These are phyloP conservation scores for Pelodytes ibericus DNA, from an alignment of 2,797 vertebrate species.

Conservation along the genomic window DNA sequence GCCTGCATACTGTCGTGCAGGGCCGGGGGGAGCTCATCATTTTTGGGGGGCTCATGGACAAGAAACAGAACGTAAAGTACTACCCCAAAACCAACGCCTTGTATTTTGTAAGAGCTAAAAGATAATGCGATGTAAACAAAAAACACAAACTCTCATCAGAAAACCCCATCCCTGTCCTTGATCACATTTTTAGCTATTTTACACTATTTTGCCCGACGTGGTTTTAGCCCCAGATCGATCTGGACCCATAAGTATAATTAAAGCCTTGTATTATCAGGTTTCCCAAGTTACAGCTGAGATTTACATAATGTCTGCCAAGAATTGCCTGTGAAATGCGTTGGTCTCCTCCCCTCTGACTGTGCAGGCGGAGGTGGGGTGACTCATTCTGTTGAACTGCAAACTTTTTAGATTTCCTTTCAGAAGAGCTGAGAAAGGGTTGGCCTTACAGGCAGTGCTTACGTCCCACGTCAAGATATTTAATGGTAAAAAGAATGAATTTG, in stretches of 20 bases:
- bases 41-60: slow-evolving; percentile 98
- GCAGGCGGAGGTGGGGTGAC: not conserved
- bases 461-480: not conserved
- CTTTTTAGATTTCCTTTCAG: not conserved
- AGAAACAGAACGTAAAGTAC: slow-evolving; percentile 99
- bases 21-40: slow-evolving; percentile 96
- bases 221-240: slow-evolving; percentile 66
- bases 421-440: not conserved
- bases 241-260: slow-evolving; percentile 7
- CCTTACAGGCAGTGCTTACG: not conserved
- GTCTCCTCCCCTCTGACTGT: too few species aligned
- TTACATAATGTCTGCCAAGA: not conserved
- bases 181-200: slow-evolving; percentile 66
- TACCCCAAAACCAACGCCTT: slow-evolving; percentile 99
- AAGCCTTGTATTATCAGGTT: not conserved
- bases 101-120: slow-evolving; percentile 98
- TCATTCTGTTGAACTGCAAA: not conserved
- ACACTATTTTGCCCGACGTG: slow-evolving; percentile 53
- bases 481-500: not conserved
- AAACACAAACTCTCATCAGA: not conserved
- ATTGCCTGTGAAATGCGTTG: not conserved
- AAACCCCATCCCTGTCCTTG: slow-evolving; percentile 5
- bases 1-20: slow-evolving; percentile 96
- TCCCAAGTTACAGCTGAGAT: not conserved
- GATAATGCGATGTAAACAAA: slow-evolving; percentile 77